Evolutionary conservation across 2,888 invertebrate species (phyloP).

Genomic region (Tortrix viridana): DNA sequence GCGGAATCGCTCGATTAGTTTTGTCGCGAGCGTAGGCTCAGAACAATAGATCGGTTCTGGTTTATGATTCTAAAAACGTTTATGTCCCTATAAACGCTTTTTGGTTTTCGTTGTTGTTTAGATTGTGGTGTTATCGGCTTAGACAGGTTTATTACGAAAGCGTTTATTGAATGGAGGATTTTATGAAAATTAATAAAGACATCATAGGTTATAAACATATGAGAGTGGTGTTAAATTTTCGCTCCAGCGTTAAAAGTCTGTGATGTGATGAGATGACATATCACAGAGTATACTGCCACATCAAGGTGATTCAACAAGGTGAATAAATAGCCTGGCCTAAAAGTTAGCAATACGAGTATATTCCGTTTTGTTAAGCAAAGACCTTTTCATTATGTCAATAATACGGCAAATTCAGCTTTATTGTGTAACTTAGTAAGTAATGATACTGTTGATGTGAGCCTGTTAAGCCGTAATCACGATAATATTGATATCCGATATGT

Average conservation of each 20-base stretch:
- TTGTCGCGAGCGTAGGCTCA: constrained; percentile 73
- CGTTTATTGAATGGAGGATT: constrained; percentile 63
- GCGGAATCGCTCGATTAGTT: constrained; percentile 79
- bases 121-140: constrained; percentile 75
- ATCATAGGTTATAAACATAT: constrained; percentile 22
- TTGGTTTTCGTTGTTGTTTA: constrained; percentile 73
- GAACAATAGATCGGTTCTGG: constrained; percentile 80
- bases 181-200: constrained; percentile 54
- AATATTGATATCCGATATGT: constrained; percentile 33
- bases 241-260: constrained; percentile 11
- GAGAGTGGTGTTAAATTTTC: constrained; percentile 22
- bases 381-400: too few relatives aligned
- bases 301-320: background rate
- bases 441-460: constrained; percentile 26
- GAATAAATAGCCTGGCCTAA: too few relatives aligned
- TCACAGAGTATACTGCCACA: constrained; percentile 3
- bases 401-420: constrained; percentile 13
- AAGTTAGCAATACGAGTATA: too few relatives aligned
- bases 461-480: constrained; percentile 28
- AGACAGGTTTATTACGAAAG: constrained; percentile 75
- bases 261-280: constrained; percentile 16
- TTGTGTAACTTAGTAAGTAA: constrained; percentile 27
- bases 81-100: constrained; percentile 79
- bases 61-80: constrained; percentile 84
- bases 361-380: too few relatives aligned